Evolutionary conservation across 2,113 vertebrate genomes (phyloP).

Genomic region (Zingel zingel): DNA sequence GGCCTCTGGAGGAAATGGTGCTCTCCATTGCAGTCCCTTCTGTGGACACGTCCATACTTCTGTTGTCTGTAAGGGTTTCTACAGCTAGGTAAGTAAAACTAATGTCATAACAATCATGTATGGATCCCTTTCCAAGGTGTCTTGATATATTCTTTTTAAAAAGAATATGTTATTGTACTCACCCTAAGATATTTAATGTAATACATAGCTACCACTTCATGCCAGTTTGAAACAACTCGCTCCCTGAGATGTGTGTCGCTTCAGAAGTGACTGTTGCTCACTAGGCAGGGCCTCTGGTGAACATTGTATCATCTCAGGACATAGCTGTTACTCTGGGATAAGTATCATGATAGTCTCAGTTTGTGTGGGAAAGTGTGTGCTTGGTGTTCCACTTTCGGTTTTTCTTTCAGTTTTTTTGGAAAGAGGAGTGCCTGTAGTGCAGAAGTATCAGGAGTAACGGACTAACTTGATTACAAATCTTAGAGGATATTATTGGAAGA

Average conservation of each 20-base stretch:
- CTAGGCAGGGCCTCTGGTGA: background rate
- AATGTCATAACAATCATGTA: background rate
- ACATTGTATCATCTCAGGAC: background rate
- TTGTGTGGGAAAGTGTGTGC: background rate
- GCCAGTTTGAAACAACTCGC: background rate
- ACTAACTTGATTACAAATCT: background rate
- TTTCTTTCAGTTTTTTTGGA: background rate
- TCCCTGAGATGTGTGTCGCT: background rate
- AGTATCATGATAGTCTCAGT: background rate
- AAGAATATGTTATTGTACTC: background rate
- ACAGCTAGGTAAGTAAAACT: background rate
- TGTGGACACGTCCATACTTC: background rate
- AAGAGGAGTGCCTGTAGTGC: background rate
- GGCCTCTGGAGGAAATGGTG: background rate
- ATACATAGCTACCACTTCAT: background rate
- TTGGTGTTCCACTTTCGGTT: background rate
- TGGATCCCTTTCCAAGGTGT: background rate
- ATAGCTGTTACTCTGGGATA: background rate
- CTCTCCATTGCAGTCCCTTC: background rate
- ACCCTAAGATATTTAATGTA: background rate
- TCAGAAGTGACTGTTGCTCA: background rate
- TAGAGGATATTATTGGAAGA: background rate
- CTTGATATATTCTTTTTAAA: background rate
- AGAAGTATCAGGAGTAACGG: background rate
- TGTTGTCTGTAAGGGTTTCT: background rate